Percentiles rank a stretch among this genome's conserved stretches.
These are phyloP conservation scores for Sarotherodon lohbergeri DNA, from an alignment of 2,113 vertebrate genomes.

Conservation along the genomic window DNA sequence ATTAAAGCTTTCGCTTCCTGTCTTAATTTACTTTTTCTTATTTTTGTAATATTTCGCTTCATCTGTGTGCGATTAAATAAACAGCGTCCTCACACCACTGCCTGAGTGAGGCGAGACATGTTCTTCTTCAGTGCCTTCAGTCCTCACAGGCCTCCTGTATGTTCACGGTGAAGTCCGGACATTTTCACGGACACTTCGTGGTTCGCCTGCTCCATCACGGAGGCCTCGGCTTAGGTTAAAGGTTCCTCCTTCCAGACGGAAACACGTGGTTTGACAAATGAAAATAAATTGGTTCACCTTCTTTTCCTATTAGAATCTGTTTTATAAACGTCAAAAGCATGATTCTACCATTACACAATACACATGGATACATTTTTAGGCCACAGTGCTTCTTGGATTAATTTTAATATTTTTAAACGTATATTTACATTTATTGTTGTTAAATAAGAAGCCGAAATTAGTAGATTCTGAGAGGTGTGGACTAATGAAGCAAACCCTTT, in stretches of 20 bases:
- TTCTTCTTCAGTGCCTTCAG: neutral
- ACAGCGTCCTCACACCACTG: neutral
- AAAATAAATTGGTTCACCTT: neutral
- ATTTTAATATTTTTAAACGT: rapidly evolving
- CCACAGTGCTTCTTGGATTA: rapidly evolving
- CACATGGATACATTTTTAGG: rapidly evolving
- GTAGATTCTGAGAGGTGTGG: too few species aligned
- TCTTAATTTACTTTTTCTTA: neutral
- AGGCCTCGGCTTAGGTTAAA: rapidly evolving
- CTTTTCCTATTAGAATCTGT: rapidly evolving
- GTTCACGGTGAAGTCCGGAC: neutral
- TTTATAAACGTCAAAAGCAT: rapidly evolving
- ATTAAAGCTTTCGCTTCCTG: rapidly evolving
- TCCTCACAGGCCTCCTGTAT: rapidly evolving
- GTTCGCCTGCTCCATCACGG: neutral
- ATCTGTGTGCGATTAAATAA: neutral
- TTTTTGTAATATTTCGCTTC: neutral
- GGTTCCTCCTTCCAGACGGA: rapidly evolving
- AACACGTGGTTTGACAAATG: neutral
- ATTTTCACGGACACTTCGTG: neutral
- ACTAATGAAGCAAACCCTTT: rapidly evolving
- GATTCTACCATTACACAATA: neutral
- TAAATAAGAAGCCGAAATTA: neutral
- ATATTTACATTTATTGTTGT: neutral
- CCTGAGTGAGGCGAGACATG: rapidly evolving